Base-by-base conservation (phyloP, 2,797 vertebrate genomes). In the Tarsius wallacei region DNA sequence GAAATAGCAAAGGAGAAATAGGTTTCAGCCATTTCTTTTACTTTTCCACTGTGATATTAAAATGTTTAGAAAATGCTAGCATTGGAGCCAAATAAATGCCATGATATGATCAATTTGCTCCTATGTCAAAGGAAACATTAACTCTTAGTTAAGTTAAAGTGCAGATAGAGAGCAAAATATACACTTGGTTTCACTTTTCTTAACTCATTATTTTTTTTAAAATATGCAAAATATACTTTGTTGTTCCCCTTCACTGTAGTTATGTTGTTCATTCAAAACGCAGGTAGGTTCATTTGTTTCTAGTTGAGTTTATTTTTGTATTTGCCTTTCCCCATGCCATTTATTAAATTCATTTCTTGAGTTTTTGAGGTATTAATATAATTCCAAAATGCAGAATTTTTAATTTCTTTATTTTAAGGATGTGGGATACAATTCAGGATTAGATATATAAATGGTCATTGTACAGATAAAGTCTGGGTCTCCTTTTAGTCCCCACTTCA, bases 51-150 rank as follows among this genome's bases (percentile, higher is more conserved):
- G 28, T 49, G n/a, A 53, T 70, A 57, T 49, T 87, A 47, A 53
- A n/a, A 42, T 66, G 16, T 85, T 55, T 57, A 77, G 26, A 31
- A 87, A 82, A 87, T 57, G 17, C 57, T 82, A 28, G 49, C 12
- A 7, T 28, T 66, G 53, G 57, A 70, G 14, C 14, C 76, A 77
- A 92, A n/a, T 87, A 61, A 81, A 63, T 59, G 28, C 3, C 28
- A 16, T 47, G 51, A 66, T 49, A 49, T 28, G 28, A 81, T 70
- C 31, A 33, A 71, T 53, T 49, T 47, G 53, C 28, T 59, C 36
- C 81, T 53, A 82, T 70, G 59, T 76, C 66, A 82, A 91, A 87
- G 68, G 33, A 85, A 90, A 57, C 9, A 80, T 24, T 73, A 87
- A 74, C n/a, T 66, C 24, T 83, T n/a, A 33, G 3, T 70, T 13